Percentiles rank a stretch among this genome's conserved stretches.
Conservation (phyloP, 2,113 vertebrate species). For the Lycocorax pyrrhopterus region DNA sequence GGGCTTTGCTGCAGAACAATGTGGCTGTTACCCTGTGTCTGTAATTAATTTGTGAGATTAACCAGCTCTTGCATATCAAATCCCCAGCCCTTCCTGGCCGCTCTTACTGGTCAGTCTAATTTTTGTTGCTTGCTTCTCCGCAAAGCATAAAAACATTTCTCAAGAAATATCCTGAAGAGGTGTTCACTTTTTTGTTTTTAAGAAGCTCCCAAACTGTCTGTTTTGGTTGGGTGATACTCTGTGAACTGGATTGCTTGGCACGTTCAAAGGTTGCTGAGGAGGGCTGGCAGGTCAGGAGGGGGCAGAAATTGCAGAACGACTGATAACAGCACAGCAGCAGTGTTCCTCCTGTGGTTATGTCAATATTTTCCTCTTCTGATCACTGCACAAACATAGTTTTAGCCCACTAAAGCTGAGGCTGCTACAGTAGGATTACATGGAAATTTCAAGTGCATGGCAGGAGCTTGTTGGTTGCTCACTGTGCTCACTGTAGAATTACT, state of each 20-base stretch:
- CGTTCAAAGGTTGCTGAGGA: slow-evolving; percentile 64
- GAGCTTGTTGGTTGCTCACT: neutral
- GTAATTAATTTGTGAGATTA: slow-evolving; percentile 3
- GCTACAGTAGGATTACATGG: neutral
- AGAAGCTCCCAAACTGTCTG: neutral
- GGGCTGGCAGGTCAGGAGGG: neutral
- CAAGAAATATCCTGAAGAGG: neutral
- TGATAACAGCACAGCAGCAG: neutral
- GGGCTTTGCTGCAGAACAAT: neutral
- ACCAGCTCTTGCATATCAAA: neutral
- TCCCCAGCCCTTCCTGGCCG: neutral
- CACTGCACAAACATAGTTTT: slow-evolving; percentile 60
- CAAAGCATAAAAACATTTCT: neutral
- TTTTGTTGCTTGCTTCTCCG: neutral
- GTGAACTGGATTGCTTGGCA: neutral
- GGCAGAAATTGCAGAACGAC: neutral
- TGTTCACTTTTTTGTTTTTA: neutral
- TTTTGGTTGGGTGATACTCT: neutral
- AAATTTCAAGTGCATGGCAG: slow-evolving; percentile 13
- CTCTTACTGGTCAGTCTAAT: neutral
- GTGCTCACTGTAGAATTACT: neutral
- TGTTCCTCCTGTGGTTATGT: slow-evolving; percentile 22
- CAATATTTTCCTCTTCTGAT: slow-evolving; percentile 68
- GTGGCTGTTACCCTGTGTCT: neutral
- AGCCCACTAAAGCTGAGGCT: neutral